A percentile compares a stretch with the other conserved stretches of the same genome.
Evolutionary conservation across 1,140 invertebrate genomes (phyloP).

Genomic region (Papilio aristodemus): DNA sequence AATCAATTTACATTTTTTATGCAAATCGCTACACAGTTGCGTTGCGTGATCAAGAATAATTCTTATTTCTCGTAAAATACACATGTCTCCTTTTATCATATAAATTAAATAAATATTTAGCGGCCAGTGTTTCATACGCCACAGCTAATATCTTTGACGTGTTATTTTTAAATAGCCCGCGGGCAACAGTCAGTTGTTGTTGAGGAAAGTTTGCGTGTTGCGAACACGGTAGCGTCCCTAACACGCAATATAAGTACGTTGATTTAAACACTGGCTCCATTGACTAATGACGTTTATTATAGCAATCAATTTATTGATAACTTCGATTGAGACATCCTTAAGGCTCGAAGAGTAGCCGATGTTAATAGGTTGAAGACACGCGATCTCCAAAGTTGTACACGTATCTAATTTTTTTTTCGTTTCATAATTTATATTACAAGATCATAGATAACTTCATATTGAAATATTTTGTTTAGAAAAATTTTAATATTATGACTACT

Average conservation of each 20-base stretch:
- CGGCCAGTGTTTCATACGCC: conserved; percentile 41
- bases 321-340: conserved; percentile 70
- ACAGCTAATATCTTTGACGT: conserved; percentile 44
- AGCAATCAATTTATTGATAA: conserved; percentile 73
- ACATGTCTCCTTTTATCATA: conserved; percentile 31
- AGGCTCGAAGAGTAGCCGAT: conserved; percentile 62
- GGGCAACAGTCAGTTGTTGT: conserved; percentile 41
- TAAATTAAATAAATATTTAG: conserved; percentile 29
- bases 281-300: conserved; percentile 75
- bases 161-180: conserved; percentile 47
- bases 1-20: conserved; percentile 15
- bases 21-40: background rate
- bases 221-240: conserved; percentile 67
- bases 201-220: conserved; percentile 63
- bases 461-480: conserved; percentile 1
- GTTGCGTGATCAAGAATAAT: conserved; percentile 24
- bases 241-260: conserved; percentile 60
- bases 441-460: background rate
- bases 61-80: conserved; percentile 21
- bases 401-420: conserved; percentile 33
- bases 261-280: conserved; percentile 55
- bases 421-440: background rate
- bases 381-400: conserved; percentile 50
- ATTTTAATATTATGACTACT: background rate
- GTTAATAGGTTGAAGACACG: conserved; percentile 69